phyloP scores from a whole-genome alignment of 2,113 vertebrate genomes.

The Thoracochromis brauschi region DNA sequence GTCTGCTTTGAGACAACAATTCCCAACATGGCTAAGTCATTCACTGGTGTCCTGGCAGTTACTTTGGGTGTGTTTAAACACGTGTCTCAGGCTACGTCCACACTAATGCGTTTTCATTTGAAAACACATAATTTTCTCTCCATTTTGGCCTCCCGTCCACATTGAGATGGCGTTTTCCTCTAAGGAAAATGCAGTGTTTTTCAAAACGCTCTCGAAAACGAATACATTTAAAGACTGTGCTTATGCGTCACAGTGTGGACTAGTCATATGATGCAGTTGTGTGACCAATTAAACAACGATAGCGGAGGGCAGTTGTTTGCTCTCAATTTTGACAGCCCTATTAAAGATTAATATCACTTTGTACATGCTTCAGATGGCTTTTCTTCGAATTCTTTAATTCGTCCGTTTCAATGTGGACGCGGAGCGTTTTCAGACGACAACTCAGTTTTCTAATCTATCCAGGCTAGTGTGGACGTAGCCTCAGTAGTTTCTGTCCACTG shows the following conservation, averaged over 20 bases:
- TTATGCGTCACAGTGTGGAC: neutral
- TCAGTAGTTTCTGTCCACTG: neutral
- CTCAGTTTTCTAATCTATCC: neutral
- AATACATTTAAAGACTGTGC: neutral
- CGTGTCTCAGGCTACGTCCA: neutral
- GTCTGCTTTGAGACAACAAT: neutral
- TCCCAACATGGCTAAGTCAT: neutral
- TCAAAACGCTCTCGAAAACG: fast-evolving
- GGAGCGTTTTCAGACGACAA: fast-evolving
- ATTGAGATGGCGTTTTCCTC: neutral
- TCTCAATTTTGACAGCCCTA: neutral
- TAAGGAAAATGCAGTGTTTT: neutral
- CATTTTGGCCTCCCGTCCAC: fast-evolving
- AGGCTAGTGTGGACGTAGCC: neutral
- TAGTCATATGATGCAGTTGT: neutral
- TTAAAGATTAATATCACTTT: neutral
- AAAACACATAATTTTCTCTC: neutral
- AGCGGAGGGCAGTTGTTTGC: neutral
- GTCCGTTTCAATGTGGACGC: fast-evolving
- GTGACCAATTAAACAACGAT: neutral
- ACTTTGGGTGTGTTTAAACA: neutral
- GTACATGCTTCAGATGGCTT: neutral
- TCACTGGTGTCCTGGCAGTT: neutral
- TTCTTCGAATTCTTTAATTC: fast-evolving
- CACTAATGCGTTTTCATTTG: fast-evolving